Base-by-base conservation (phyloP, 2,797 vertebrate species). In the Pagetopsis macropterus region DNA sequence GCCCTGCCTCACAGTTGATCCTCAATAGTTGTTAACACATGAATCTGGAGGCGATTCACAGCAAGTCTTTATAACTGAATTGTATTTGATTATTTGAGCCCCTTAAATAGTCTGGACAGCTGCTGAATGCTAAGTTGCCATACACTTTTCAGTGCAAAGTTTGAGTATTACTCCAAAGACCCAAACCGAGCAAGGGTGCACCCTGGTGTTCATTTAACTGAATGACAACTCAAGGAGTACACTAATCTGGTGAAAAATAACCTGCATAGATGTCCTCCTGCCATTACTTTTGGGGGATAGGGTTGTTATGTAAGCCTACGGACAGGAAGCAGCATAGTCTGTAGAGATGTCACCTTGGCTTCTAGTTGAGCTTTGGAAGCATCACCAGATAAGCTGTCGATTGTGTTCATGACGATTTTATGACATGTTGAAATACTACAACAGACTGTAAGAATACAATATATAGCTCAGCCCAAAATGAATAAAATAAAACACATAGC, bases 181-280 rank as follows among this genome's bases (percentile, higher is more conserved):
- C 48, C 45, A 49, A 37, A 45, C 16, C 40, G 51, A 64, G 33
- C 75, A 86, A 75, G 69, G 40, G 62, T 41, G 86, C 71, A 84
- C 78, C 51, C 86, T 86, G 58, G 71, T 84, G 90, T 83, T 19
- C 23, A 65, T 55, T 8, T 0, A 13, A 0, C 3, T 49, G 5
- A 79, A 66, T 1, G 5, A 64, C 70, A 69, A 43, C n/a, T 9
- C 5, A 70, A 59, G 19, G 0, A 15, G 13, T 6, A 5, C 5
- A 59, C 17, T 23, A 23, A 16, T 40, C 14, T 1, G 40, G 5
- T n/a, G 1, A 23, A 31, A 9, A n/a, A 1, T 10, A 21, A 16
- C 9, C 33, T 16, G 37, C 9, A 17, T 1, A n/a, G 9, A 43
- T 55, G 19, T 13, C 11, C 66, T 31, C 9, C 15, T 67, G 31